Evolutionary conservation across 2,797 vertebrate species (phyloP), one percentile per base, ranked within the genome.

Genomic region (Chelonia mydas): DNA sequence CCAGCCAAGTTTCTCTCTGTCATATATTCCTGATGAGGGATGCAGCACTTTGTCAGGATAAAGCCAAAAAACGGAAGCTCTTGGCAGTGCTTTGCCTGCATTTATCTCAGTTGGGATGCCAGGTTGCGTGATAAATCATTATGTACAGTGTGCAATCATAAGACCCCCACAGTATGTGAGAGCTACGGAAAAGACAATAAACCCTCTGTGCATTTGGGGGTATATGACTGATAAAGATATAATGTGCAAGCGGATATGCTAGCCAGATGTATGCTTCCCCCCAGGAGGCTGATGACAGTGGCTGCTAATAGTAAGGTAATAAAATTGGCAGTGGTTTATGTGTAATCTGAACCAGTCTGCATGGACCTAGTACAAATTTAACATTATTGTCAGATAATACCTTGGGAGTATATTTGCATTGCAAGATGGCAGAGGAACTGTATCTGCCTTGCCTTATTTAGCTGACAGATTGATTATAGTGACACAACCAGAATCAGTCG

Each of bases 291-390:
- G 92, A 93, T 95, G 92, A 96, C 49, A 59, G 81, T 86, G 90
- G 78, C 92, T 97, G 84, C 91, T 96, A 41, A 49, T 79, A 33
- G 90, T 97, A 97, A 98, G 95, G 91, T 97, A 94, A 97, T 87
- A 82, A 50, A 92, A 90, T 97, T 65, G 95, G 97, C 96, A 68
- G 0, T 0, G 68, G 72, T 50, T 74, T 85, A n/a, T 25, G 27
- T 80, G 95, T 86, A 55, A 90, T 76, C 61, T 5, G 57, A 89
- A 89, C 74, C 78, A 85, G 87, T 88, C 89, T 57, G 90, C 82
- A 45, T 80, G 86, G 57, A 65, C 93, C 61, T 85, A 41, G 88
- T 84, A 47, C 33, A 82, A 84, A 33, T 91, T 94, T 50, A 77
- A 41, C 94, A 91, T 91, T 96, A 92, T 87, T 89, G 94, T 97